Conservation (phyloP, 2,888 invertebrate genomes). For the Rhagophthalmus giganteus region DNA sequence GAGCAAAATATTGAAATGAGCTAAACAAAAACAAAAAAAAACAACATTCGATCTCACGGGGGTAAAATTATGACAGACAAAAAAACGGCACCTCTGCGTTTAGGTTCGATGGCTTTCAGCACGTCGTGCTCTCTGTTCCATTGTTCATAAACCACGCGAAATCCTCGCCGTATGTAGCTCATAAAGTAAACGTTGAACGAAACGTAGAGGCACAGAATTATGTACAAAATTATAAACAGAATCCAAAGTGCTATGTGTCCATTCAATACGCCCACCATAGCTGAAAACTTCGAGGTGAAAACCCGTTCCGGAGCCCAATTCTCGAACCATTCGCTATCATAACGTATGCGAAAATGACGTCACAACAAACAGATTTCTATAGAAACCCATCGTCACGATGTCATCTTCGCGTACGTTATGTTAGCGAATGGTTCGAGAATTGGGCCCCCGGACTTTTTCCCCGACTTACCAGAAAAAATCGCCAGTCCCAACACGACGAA, state of each 20-base stretch:
- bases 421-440: no score
- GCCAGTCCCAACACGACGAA: conserved; percentile 75
- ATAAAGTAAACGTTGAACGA: conserved; percentile 53
- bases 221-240: conserved; percentile 69
- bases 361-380: no score
- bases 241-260: conserved; percentile 70
- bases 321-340: no score
- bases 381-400: no score
- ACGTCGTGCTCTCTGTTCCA: conserved; percentile 52
- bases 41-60: no score
- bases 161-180: conserved; percentile 57
- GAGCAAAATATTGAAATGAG: conserved; percentile 60
- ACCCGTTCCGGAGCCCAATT: no score
- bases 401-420: no score
- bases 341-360: no score
- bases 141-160: conserved; percentile 65
- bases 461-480: conserved; percentile 65
- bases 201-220: conserved; percentile 59
- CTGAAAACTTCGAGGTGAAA: conserved; percentile 55
- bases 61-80: background rate
- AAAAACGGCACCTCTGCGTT: conserved; percentile 40
- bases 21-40: no score
- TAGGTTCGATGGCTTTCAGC: conserved; percentile 29
- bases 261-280: conserved; percentile 67
- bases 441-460: no score